These are phyloP conservation scores for Hanleya hanleyi DNA, from an alignment of 2,888 invertebrate species.

Conservation along the genomic window DNA sequence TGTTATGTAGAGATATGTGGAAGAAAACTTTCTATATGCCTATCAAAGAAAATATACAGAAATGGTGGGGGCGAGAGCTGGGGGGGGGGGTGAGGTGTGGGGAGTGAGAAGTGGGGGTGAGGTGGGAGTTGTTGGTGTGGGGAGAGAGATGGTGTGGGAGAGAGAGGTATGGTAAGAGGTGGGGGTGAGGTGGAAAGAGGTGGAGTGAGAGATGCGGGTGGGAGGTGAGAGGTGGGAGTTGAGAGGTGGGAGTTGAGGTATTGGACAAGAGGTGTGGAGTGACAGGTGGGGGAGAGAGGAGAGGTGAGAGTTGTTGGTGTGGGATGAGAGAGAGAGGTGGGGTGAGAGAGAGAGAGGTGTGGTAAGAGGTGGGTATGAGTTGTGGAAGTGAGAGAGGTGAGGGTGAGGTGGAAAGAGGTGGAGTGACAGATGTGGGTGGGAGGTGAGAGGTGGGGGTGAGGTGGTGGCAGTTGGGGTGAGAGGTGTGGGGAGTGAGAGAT, in stretches of 20 bases:
- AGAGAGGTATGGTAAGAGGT: background rate
- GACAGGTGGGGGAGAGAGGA: no score
- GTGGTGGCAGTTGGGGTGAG: background rate
- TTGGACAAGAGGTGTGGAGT: background rate
- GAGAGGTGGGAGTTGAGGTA: no score
- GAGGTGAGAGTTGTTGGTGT: no score
- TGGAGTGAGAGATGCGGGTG: background rate
- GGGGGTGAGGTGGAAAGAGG: background rate
- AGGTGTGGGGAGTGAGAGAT: background rate
- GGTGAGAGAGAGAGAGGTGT: background rate
- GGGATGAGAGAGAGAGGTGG: no score
- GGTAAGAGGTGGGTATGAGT: no score
- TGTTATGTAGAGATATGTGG: no score
- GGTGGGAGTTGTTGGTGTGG: background rate
- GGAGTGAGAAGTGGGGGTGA: background rate
- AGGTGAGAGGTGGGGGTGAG: no score
- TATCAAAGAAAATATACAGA: no score
- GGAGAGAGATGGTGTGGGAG: background rate
- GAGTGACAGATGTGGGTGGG: background rate
- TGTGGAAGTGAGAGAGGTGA: background rate
- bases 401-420: background rate
- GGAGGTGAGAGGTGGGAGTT: background rate
- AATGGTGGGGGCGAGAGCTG: no score
- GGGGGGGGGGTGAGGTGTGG: background rate
- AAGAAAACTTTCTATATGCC: no score